phyloP scores from a whole-genome alignment of 2,888 invertebrate species.

The Adelognathus sp. region DNA sequence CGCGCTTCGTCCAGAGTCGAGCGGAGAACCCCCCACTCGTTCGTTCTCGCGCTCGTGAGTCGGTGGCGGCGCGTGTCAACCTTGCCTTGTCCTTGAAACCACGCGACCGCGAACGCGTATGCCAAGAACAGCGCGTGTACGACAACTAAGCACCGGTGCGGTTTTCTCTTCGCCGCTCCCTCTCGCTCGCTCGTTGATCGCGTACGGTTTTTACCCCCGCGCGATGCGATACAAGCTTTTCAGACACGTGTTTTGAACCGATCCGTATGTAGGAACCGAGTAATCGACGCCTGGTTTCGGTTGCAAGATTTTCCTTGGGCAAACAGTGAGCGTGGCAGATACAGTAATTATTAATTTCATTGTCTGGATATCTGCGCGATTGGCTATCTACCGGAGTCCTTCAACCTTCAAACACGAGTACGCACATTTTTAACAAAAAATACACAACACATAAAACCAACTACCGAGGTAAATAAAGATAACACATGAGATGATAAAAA shows the following conservation, averaged over 20 bases:
- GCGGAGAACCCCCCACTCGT: slow-evolving; percentile 35
- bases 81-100: slow-evolving; percentile 80
- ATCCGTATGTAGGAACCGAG: neutral
- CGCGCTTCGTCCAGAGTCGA: slow-evolving; percentile 58
- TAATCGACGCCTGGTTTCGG: no score
- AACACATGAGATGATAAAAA: no score
- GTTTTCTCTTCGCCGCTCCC: slow-evolving; percentile 23
- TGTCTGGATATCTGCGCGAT: no score
- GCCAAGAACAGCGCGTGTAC: slow-evolving; percentile 67
- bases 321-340: no score
- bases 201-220: neutral
- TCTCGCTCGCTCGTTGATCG: neutral
- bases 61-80: slow-evolving; percentile 80
- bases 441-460: no score
- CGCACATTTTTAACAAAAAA: no score
- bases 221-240: neutral
- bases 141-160: slow-evolving; percentile 33
- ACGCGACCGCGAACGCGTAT: slow-evolving; percentile 76
- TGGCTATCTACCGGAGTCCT: no score
- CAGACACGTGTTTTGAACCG: neutral
- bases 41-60: slow-evolving; percentile 27
- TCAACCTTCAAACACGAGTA: no score
- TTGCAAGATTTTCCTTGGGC: no score
- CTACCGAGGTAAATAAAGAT: no score
- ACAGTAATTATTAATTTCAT: no score